phyloP scores from a whole-genome alignment of 2,113 vertebrate genomes.

The Nematolebias whitei region DNA sequence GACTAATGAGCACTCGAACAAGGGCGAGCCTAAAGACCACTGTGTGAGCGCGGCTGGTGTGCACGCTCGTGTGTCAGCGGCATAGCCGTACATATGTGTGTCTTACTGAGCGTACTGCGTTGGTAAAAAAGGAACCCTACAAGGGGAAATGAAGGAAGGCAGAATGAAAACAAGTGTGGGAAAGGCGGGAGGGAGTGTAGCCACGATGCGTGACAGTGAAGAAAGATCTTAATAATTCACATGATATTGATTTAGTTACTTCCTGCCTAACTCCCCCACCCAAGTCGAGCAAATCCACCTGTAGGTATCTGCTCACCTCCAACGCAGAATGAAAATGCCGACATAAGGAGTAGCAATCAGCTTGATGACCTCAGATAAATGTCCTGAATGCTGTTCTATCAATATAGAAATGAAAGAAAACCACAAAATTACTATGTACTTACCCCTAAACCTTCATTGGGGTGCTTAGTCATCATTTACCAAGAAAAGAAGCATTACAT shows the following conservation, averaged over 20 bases:
- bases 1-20: slow-evolving; percentile 97
- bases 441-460: slow-evolving; percentile 30
- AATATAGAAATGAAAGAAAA: neutral
- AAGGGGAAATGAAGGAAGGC: slow-evolving; percentile 33
- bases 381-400: slow-evolving; percentile 15
- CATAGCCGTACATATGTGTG: slow-evolving; percentile 6
- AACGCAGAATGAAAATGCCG: neutral
- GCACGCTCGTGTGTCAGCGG: slow-evolving; percentile 1
- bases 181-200: slow-evolving; percentile 17
- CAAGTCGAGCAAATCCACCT: slow-evolving; percentile 57
- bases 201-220: slow-evolving; percentile 82
- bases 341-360: slow-evolving; percentile 41
- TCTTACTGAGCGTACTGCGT: neutral
- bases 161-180: slow-evolving; percentile 30
- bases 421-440: too few relatives aligned
- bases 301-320: slow-evolving; percentile 30
- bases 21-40: slow-evolving; percentile 79
- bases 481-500: too few relatives aligned
- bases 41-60: slow-evolving; percentile 8
- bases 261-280: slow-evolving; percentile 57
- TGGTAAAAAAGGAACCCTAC: slow-evolving; percentile 18
- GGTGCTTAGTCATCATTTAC: slow-evolving; percentile 35
- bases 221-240: slow-evolving; percentile 88
- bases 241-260: slow-evolving; percentile 86
- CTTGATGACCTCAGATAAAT: slow-evolving; percentile 36